Evolutionary conservation across 2,113 vertebrate species (phyloP), one percentile per base, ranked within the genome.

Genomic region (Halichoerus grypus): DNA sequence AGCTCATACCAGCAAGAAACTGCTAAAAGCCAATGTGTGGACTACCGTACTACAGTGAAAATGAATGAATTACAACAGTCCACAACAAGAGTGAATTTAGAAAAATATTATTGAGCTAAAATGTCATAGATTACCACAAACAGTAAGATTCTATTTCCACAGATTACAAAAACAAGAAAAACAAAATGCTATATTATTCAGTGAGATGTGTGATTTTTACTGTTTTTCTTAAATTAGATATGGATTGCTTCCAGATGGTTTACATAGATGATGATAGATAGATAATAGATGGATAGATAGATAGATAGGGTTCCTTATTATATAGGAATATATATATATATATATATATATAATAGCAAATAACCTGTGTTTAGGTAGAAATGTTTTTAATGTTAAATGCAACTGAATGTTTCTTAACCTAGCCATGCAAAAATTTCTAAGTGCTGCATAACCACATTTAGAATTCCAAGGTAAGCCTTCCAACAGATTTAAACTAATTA

Each of bases 81-180:
- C 39, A 42, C 2, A 16, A 3, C 0, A 19, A 49, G 0, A 1
- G 2, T 63, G 9, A 42, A 63, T 22, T 82, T 55, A 21, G 46
- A 22, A 89, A 61, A 49, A 31, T 55, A 49, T 39, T 53, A 51
- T 7, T 72, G 36, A 72, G 5, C 15, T 72, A 67, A 72, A 76
- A 77, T 53, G 21, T 26, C 21, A 81, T 7, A 69, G 42, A 86
- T 69, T 26, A 39, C 3, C 21, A 55, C 26, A 76, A 39, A 69
- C 11, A n/a, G 33, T 15, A 7, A 39, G 0, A 81, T 61, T 88
- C 5, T 10, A 76, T 49, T 63, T 28, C 6, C 21, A n/a, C 36
- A 85, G 59, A 61, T 94, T 39, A 65, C 2, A 88, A 59, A 76
- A 65, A 4, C 1, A 79, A 88, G 4, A 84, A 57, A 55, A 79